Evolutionary conservation across 2,113 vertebrate genomes (phyloP), one percentile per base, ranked within the genome.

Genomic region (Catharus bicknelli): DNA sequence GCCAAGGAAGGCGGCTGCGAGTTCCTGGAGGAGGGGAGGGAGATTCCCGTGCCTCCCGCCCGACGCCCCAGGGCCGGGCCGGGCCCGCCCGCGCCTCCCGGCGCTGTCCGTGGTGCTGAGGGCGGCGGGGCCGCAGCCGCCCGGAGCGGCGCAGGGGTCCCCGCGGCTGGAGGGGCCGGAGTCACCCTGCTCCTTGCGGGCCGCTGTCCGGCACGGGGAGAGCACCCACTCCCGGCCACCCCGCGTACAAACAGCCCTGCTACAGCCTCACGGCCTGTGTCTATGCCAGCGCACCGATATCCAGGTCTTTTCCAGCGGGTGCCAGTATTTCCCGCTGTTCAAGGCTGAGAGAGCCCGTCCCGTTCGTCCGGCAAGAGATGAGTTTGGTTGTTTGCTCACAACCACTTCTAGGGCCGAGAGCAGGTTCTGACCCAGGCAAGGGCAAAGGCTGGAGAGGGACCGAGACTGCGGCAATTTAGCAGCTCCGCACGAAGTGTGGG

Each of bases 61-160:
- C 40, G 23, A 2, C 42, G 2, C 26, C 10, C 30, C n/a, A 0
- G 3, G 50, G 51, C 40, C 19, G 12, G 42, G 3, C 40, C 23
- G 54, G 5, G 30, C 47, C 27, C 4, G n/a, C 3, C 48, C 18
- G 64, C 38, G 19, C 58, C 19, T 20, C 36, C 87, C 4, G 69
- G 77, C 53, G 86, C 95, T 94, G 90, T 93, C 93, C 91, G 67
- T 43, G 94, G 95, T 92, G 77, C 91, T 95, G 94, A 86, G 90
- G 10, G 7, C 55, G 30, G 64, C 5, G 36, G 43, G 25, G 36
- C 72, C 10, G 36, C 67, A 6, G 50, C 38, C 63, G 10, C 29
- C 50, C 20, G 13, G 27, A 10, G 18, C 8, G 3, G 23, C 0
- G 26, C 51, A 1, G 15, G 38, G 8, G 10, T 30, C 13, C 34